Base-by-base conservation (phyloP, 2,797 vertebrate genomes). In the Dermochelys coriacea region DNA sequence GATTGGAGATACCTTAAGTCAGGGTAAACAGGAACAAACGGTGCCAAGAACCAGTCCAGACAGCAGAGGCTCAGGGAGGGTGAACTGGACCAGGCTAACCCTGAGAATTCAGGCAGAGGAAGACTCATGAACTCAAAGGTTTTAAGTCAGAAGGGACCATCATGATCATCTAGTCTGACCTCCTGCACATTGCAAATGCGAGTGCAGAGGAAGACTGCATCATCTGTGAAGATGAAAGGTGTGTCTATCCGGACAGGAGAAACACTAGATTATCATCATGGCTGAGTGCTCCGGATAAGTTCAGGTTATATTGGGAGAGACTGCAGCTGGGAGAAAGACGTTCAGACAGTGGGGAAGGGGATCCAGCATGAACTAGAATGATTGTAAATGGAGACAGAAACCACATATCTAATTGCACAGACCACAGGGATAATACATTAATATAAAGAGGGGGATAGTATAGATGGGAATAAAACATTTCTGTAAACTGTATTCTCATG, bases 401-500 rank as follows among this genome's bases (percentile, higher is more conserved):
- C 45, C 6, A 23, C 21, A 31, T 79, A 79, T 34, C 6, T 12
- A n/a, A 74, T 54, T 82, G 57, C 27, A 80, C 12, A 31, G 55
- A 15, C 77, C 59, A 45, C 4, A 83, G 29, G 23, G 29, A 16
- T 7, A 5, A 27, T 10, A 27, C 41, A 68, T 6, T 3, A 34
- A 47, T 37, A 68, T 6, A 3, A 31, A 37, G 25, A 21, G 0
- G 2, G 11, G 1, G 15, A 3, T 52, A 77, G 55, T 15, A 47
- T 1, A 5, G 8, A 81, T 61, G 59, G 29, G 59, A 61, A 27
- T 31, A 61, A 41, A 41, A n/a, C n/a, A 71, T 21, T 23, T 41
- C 18, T 25, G 34, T 61, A 61, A 61, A 71, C 37, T 41, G 37
- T 37, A 71, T 6, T 71, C 37, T 71, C 68, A 71, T 41, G 37